These are phyloP conservation scores for Myocastor coypus DNA, from an alignment of 2,113 vertebrate genomes.

Conservation along the genomic window DNA sequence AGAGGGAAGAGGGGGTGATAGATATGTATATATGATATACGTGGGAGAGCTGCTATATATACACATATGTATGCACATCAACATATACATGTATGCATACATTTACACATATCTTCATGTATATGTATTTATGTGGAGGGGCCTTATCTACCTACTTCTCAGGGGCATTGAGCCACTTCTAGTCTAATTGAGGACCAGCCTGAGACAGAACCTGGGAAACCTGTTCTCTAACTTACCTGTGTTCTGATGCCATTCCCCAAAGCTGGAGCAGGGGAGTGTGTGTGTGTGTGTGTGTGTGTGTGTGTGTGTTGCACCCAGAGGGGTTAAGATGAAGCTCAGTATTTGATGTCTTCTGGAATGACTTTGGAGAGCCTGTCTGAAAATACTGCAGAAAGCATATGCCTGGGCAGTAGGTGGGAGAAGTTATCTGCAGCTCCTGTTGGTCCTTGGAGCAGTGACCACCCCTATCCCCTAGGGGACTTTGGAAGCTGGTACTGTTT, in stretches of 20 bases:
- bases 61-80: background rate
- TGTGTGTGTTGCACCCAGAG: fast-evolving
- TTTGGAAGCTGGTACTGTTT: fast-evolving
- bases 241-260: background rate
- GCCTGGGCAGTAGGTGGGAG: background rate
- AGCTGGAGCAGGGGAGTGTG: background rate
- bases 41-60: background rate
- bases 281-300: background rate
- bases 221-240: fast-evolving
- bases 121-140: background rate
- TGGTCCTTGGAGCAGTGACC: background rate
- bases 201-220: background rate
- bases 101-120: background rate
- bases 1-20: background rate
- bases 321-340: background rate
- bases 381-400: background rate
- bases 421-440: fast-evolving
- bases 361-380: background rate
- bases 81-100: background rate
- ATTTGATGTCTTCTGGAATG: background rate
- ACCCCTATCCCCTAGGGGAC: background rate
- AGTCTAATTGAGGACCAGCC: no score
- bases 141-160: background rate
- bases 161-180: background rate
- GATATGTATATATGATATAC: background rate